Evolutionary conservation across 2,797 vertebrate genomes (phyloP), one percentile per base, ranked within the genome.

Genomic region (Muraenolepis orangiensis): DNA sequence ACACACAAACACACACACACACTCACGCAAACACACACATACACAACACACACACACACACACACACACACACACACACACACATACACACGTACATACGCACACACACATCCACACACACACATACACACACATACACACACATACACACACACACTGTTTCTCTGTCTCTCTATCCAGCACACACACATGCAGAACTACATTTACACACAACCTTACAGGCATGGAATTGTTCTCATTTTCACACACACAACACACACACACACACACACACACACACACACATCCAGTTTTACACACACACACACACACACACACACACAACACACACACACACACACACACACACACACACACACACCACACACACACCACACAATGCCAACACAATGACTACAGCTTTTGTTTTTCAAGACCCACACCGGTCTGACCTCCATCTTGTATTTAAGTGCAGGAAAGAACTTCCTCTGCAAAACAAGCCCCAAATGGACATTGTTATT

Each of bases 1-100:
- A 14, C 14, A n/a, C 51, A 57, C 51, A 57, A 18, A 57, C 51
- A 57, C 51, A 57, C 0, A 57, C 51, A 57, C 14, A 57, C 51
- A 10, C 26, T 14, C 66, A 32, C 66, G 14, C 26, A 29, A 28
- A 30, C 66, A 68, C 26, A 67, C 66, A 30, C 23, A 67, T 32
- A 26, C 18, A 70, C 51, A 57, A 12, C 69, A 42, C n/a, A 42
- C n/a, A 70, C 23, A 71, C 34, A 71, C 69, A 40, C 36, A 70
- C 69, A 38, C 69, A 74, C 70, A 64, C 31, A 77, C 71, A 61
- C 29, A 4, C 74, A 46, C 46, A n/a, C n/a, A n/a, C n/a, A n/a
- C n/a, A n/a, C n/a, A 46, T 70, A 78, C 72, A 80, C 64, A 76
- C 81, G 77, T 72, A 46, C 34, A 32, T 72, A 69, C 42, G 18